phyloP scores from a whole-genome alignment of 2,797 vertebrate species.

The Acanthiza pusilla region DNA sequence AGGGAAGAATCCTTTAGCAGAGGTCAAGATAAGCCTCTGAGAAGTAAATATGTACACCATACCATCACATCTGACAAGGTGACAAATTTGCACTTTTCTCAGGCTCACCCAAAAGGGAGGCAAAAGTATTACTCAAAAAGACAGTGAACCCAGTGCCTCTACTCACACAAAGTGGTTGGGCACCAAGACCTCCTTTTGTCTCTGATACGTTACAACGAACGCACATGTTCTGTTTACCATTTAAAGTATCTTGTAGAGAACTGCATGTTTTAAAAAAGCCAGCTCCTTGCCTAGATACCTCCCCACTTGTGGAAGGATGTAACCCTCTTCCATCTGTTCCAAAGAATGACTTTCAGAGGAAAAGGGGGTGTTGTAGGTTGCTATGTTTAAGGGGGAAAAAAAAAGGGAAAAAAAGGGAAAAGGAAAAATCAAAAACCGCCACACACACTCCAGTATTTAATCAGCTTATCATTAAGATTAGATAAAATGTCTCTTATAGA shows the following conservation, averaged over 20 bases:
- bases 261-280: slow-evolving; percentile 48
- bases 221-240: slow-evolving; percentile 43
- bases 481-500: not conserved
- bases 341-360: slow-evolving; percentile 57
- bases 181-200: not conserved
- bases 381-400: slow-evolving; percentile 44
- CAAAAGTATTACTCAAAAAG: not conserved
- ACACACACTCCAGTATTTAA: slow-evolving; percentile 5
- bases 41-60: not conserved
- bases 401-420: not conserved
- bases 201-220: fast-evolving
- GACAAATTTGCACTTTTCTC: not conserved
- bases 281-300: slow-evolving; percentile 57
- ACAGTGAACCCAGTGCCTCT: not conserved
- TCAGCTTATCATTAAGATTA: not conserved
- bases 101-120: not conserved
- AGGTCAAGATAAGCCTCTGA: not conserved
- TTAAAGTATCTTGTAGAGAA: slow-evolving; percentile 46
- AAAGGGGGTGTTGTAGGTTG: slow-evolving; percentile 59
- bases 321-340: slow-evolving; percentile 64
- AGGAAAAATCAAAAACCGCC: not conserved
- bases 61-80: not conserved
- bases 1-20: not conserved
- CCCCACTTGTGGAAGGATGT: slow-evolving; percentile 62
- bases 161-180: not conserved